These are phyloP conservation scores for Torymus auratus DNA, from an alignment of 2,888 invertebrate genomes.

Conservation along the genomic window DNA sequence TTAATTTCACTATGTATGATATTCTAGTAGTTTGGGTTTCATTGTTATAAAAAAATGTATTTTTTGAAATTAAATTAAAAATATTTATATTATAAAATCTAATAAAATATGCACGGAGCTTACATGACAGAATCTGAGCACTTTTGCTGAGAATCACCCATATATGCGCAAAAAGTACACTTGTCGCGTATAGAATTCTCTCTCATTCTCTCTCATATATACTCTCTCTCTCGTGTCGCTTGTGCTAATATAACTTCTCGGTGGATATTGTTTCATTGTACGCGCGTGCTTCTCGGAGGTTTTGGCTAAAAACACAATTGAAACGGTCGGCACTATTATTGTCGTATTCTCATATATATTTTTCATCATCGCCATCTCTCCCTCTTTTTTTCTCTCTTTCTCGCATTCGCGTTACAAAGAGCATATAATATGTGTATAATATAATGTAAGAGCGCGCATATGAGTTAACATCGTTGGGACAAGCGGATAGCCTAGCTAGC, in stretches of 20 bases:
- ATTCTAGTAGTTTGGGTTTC: no score
- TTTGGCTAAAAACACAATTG: conserved; percentile 37
- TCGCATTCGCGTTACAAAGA: not conserved
- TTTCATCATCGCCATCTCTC: no score
- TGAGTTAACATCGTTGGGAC: no score
- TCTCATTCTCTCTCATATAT: not conserved
- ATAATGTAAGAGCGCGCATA: no score
- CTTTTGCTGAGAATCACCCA: no score
- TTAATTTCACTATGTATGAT: no score
- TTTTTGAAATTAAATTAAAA: no score
- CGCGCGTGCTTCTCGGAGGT: not conserved
- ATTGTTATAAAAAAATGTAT: no score
- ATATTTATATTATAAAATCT: no score
- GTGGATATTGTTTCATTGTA: conserved; percentile 1
- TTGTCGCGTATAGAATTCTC: conserved; percentile 38
- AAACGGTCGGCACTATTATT: conserved; percentile 58
- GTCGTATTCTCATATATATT: conserved; percentile 49
- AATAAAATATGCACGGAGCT: no score
- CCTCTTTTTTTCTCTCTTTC: conserved; percentile 1
- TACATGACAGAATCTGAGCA: no score
- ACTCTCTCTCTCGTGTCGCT: not conserved
- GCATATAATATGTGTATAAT: not conserved
- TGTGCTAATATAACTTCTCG: conserved; percentile 29
- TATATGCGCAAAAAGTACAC: conserved; percentile 43
- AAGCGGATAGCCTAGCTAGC: no score